These are phyloP conservation scores for Diloba caeruleocephala DNA, from an alignment of 2,888 invertebrate genomes.

Conservation along the genomic window DNA sequence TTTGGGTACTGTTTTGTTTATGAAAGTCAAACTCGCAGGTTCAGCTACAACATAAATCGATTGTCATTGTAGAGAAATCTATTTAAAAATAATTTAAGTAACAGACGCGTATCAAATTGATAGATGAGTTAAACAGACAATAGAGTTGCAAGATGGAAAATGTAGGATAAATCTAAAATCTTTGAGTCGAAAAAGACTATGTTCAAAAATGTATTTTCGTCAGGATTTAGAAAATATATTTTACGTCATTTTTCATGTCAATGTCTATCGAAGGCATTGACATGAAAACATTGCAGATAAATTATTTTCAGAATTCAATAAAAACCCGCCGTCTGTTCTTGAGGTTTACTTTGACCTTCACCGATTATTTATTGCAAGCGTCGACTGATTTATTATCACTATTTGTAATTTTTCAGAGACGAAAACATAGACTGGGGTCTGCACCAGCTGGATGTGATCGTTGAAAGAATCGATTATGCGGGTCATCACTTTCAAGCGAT, in stretches of 20 bases:
- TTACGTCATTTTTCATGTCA: slow-evolving; percentile 24
- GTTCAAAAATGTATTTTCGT: slow-evolving; percentile 9
- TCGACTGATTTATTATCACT: slow-evolving; percentile 10
- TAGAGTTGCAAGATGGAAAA: slow-evolving; percentile 3
- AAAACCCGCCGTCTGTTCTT: slow-evolving; percentile 13
- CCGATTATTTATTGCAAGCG: background rate
- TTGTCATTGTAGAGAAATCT: background rate
- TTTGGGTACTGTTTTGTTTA: too few relatives aligned
- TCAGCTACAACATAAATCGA: background rate
- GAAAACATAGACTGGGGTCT: slow-evolving; percentile 92
- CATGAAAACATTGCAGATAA: slow-evolving; percentile 13
- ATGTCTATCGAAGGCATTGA: slow-evolving; percentile 18
- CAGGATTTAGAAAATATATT: slow-evolving; percentile 10
- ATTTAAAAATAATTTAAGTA: slow-evolving; percentile 7
- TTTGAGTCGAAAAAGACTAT: background rate
- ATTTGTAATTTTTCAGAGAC: slow-evolving; percentile 73
- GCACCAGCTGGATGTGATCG: slow-evolving; percentile 92
- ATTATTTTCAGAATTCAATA: slow-evolving; percentile 7
- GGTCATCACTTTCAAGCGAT: slow-evolving; percentile 91
- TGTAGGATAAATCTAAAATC: slow-evolving; percentile 9
- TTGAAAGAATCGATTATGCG: slow-evolving; percentile 91
- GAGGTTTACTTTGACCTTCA: slow-evolving; percentile 9
- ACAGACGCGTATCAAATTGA: slow-evolving; percentile 19
- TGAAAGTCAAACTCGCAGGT: too few relatives aligned
- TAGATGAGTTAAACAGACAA: slow-evolving; percentile 14